These are phyloP conservation scores for Drosophila leonis DNA, from an alignment of 2,888 invertebrate genomes.

Conservation along the genomic window DNA sequence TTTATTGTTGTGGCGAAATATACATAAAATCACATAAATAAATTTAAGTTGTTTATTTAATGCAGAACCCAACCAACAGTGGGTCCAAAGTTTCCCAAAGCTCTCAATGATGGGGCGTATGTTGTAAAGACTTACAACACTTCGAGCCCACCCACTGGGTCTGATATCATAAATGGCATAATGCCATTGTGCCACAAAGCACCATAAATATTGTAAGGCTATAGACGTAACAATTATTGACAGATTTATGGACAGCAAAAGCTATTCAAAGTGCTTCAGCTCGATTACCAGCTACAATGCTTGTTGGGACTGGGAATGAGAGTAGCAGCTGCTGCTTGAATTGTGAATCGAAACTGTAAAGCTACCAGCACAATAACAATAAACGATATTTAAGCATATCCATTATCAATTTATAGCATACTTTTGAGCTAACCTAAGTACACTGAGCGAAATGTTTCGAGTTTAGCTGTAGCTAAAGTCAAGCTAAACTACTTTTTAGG, in stretches of 20 bases:
- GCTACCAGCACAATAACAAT: constrained; percentile 30
- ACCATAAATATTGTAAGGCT: constrained; percentile 65
- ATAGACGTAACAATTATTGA: constrained; percentile 71
- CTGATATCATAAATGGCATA: constrained; percentile 64
- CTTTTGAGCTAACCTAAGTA: constrained; percentile 15
- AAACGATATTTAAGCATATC: constrained; percentile 20
- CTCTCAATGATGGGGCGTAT: constrained; percentile 33
- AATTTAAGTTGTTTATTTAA: constrained; percentile 66
- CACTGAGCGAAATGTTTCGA: constrained; percentile 20
- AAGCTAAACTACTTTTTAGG: neutral
- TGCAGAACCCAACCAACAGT: constrained; percentile 26
- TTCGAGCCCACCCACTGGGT: constrained; percentile 19
- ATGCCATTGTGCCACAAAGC: constrained; percentile 49
- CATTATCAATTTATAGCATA: constrained; percentile 32
- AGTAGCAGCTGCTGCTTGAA: constrained; percentile 23
- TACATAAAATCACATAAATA: constrained; percentile 76
- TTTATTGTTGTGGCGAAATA: constrained; percentile 76
- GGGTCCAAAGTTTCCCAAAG: constrained; percentile 9
- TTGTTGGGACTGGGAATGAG: constrained; percentile 18
- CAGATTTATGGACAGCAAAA: constrained; percentile 71
- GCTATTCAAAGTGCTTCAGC: constrained; percentile 49
- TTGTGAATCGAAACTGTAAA: constrained; percentile 15
- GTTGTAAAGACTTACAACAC: constrained; percentile 37
- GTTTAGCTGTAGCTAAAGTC: neutral
- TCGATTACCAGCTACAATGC: constrained; percentile 32